These are phyloP conservation scores for Napeogenes sylphis DNA, from an alignment of 2,888 invertebrate species.

Conservation along the genomic window DNA sequence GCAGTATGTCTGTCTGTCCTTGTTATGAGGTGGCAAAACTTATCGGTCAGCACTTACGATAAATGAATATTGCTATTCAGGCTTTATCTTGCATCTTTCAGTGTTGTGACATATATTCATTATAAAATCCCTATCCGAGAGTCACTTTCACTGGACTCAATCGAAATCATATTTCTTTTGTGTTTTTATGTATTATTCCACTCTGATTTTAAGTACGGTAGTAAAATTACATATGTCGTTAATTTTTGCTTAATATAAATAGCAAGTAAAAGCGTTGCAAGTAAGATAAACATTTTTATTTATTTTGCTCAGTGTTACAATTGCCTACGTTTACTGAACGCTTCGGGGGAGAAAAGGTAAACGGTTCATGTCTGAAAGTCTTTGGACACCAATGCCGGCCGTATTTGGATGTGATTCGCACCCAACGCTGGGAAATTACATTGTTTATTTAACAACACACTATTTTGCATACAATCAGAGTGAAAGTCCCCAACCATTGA, in stretches of 20 bases:
- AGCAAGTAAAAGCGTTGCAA: no score
- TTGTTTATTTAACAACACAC: conserved; percentile 50
- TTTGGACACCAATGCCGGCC: conserved; percentile 30
- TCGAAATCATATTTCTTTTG: conserved; percentile 24
- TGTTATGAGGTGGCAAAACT: conserved; percentile 23
- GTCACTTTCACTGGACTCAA: conserved; percentile 24
- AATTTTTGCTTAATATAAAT: no score
- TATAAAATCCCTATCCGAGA: conserved; percentile 11
- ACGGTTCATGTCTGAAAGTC: conserved; percentile 5
- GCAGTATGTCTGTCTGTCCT: conserved; percentile 25
- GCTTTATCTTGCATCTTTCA: conserved; percentile 14
- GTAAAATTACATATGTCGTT: no score
- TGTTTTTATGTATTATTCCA: neutral
- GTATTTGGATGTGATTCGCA: conserved; percentile 39
- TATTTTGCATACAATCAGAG: conserved; percentile 74
- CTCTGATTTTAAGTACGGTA: no score
- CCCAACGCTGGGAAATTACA: conserved; percentile 45
- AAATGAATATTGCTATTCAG: conserved; percentile 25
- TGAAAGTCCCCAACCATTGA: conserved; percentile 64
- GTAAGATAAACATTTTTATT: no score
- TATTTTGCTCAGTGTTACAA: no score
- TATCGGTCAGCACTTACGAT: conserved; percentile 21
- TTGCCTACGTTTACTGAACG: neutral
- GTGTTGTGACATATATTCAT: conserved; percentile 19
- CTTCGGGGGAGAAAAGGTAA: conserved; percentile 2